phyloP scores from a whole-genome alignment of 2,797 vertebrate genomes.

The Cynodonichthys magdalenae region DNA sequence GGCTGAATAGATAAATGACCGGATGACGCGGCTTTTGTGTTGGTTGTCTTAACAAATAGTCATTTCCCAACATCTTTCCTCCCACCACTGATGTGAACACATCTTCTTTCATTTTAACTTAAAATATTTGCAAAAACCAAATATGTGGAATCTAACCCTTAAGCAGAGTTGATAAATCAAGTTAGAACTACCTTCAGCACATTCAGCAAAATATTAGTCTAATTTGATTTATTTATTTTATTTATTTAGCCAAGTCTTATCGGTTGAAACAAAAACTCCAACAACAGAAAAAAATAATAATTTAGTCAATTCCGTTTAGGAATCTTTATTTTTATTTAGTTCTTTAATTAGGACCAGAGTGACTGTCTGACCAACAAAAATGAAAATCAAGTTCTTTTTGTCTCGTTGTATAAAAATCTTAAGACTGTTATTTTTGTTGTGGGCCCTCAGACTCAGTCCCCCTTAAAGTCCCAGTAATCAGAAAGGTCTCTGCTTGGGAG shows the following conservation, averaged over 20 bases:
- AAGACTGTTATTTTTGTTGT: slow-evolving; percentile 24
- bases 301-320: not conserved
- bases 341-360: not conserved
- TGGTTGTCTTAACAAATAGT: not conserved
- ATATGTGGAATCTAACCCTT: slow-evolving; percentile 24
- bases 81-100: slow-evolving; percentile 24
- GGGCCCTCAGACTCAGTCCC: slow-evolving; percentile 4
- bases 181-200: too few relatives aligned
- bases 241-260: too few relatives aligned
- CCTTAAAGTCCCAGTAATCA: slow-evolving; percentile 14
- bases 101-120: slow-evolving; percentile 28
- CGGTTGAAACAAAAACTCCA: slow-evolving; percentile 1
- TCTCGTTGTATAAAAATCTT: slow-evolving; percentile 22
- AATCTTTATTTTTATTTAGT: slow-evolving; percentile 3
- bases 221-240: too few relatives aligned
- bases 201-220: too few relatives aligned
- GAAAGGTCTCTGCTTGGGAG: slow-evolving; percentile 34
- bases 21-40: not conserved
- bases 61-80: slow-evolving; percentile 26
- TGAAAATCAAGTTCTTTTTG: slow-evolving; percentile 21
- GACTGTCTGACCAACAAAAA: slow-evolving; percentile 1
- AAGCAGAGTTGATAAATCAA: slow-evolving; percentile 13
- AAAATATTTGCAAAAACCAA: slow-evolving; percentile 31
- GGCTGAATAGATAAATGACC: not conserved
- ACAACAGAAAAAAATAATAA: not conserved